These are phyloP conservation scores for Pollachius pollachius DNA, from an alignment of 2,113 vertebrate species.

Conservation along the genomic window DNA sequence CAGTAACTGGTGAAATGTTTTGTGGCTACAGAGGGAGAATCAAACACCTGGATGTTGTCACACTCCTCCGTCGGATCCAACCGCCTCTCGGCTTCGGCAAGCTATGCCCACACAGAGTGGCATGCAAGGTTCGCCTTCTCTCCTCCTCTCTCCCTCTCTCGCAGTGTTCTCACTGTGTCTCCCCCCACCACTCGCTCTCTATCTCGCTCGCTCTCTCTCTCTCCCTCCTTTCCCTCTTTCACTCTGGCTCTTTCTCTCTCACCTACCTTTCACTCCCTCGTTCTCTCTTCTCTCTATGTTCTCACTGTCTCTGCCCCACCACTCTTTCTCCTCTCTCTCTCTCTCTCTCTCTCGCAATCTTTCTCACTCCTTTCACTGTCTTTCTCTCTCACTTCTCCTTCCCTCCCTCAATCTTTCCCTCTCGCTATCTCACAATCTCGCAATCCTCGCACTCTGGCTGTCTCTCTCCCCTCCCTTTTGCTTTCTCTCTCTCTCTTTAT, in stretches of 20 bases:
- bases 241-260: neutral
- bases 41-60: conserved; percentile 97
- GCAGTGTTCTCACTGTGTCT: too few species aligned
- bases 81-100: conserved; percentile 97
- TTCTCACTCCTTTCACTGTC: neutral
- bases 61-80: conserved; percentile 91
- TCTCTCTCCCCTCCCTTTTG: neutral
- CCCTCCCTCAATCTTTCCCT: neutral
- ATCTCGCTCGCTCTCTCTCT: neutral
- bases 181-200: neutral
- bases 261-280: neutral
- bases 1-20: neutral
- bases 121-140: conserved; percentile 88
- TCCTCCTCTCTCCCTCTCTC: neutral
- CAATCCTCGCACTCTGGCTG: neutral
- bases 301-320: too few species aligned
- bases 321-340: neutral
- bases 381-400: conserved; percentile 38
- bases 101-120: conserved; percentile 95
- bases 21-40: conserved; percentile 85
- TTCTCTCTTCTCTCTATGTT: neutral
- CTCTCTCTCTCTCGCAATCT: neutral
- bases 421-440: neutral
- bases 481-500: neutral
- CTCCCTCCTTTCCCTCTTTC: neutral